Base-by-base conservation (phyloP, 2,113 vertebrate species). In the Leucopsar rothschildi region DNA sequence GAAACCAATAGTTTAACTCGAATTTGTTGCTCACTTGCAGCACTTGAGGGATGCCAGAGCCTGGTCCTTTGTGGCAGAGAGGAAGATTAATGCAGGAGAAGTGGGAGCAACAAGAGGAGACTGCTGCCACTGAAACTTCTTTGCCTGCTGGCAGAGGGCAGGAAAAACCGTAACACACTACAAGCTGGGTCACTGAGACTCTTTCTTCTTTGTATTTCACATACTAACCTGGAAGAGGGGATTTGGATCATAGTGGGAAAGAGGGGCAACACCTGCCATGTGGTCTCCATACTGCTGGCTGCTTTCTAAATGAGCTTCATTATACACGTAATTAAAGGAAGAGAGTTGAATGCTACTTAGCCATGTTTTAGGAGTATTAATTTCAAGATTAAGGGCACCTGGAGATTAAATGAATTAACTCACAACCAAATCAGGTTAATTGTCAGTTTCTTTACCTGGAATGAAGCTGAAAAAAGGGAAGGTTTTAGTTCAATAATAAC, bases 321-420 rank as follows among this genome's bases (percentile, higher is more conserved):
- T 88, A 90, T 3, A 53, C 66, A 72, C 18, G 0, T 86, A 88
- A 95, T 94, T 95, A 93, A 92, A 70, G 82, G 68, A 85, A 83
- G 61, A 83, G 28, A 70, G 65, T 7, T 65, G 64, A 85, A 86
- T 25, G 56, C 66, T 88, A 22, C 56, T 75, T 64, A 90, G 72
- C 37, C 20, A 68, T 53, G 88, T 5, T 88, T 91, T 94, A 90
- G 35, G 82, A 75, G 64, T 80, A 83, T 88, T 95, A 94, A 96
- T 94, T 95, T 96, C 64, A 60, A 90, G 75, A 90, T 75, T 31
- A 57, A 88, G 53, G 80, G 76, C 28, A 88, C 85, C 82, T 94
- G 76, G 90, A 96, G 93, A 93, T 84, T 94, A 92, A 83, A 88
- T 84, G 57, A 90, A 95, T 93, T 95, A 96, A 68, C 85, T 81